phyloP scores from a whole-genome alignment of 1,140 invertebrate species.

The Scaptomyza graminum region DNA sequence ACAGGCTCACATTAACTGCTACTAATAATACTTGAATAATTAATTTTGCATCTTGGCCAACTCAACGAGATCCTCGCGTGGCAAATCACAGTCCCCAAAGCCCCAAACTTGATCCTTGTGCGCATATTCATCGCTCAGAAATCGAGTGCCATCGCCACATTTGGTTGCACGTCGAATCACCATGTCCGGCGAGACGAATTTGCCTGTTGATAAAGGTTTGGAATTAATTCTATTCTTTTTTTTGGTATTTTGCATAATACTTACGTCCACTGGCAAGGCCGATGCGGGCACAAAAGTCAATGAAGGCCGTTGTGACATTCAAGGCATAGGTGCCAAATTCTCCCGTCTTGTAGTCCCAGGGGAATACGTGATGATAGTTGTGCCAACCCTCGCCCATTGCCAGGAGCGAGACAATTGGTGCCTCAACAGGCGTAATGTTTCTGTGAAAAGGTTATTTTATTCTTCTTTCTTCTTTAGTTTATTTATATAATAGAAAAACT shows the following conservation, averaged over 20 bases:
- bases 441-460: constrained; percentile 80
- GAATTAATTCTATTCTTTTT: not conserved
- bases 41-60: constrained; percentile 84
- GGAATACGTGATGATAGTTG: constrained; percentile 96
- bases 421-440: constrained; percentile 90
- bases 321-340: constrained; percentile 89
- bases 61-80: constrained; percentile 84
- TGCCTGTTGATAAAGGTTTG: constrained; percentile 76
- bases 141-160: constrained; percentile 87
- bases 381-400: constrained; percentile 95
- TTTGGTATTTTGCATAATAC: constrained; percentile 38
- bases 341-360: constrained; percentile 92
- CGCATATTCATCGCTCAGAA: constrained; percentile 69
- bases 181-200: constrained; percentile 87
- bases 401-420: constrained; percentile 88
- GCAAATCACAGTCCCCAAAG: constrained; percentile 86
- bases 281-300: constrained; percentile 88
- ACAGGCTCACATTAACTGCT: constrained; percentile 32
- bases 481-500: no score
- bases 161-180: constrained; percentile 86
- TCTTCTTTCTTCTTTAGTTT: no score
- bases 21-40: constrained; percentile 37
- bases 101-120: constrained; percentile 85
- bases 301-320: constrained; percentile 89
- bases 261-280: constrained; percentile 91